Percentiles rank a stretch among this genome's conserved stretches.
These are phyloP conservation scores for Gymnothorax reevesii DNA, from an alignment of 2,797 vertebrate species.

Conservation along the genomic window DNA sequence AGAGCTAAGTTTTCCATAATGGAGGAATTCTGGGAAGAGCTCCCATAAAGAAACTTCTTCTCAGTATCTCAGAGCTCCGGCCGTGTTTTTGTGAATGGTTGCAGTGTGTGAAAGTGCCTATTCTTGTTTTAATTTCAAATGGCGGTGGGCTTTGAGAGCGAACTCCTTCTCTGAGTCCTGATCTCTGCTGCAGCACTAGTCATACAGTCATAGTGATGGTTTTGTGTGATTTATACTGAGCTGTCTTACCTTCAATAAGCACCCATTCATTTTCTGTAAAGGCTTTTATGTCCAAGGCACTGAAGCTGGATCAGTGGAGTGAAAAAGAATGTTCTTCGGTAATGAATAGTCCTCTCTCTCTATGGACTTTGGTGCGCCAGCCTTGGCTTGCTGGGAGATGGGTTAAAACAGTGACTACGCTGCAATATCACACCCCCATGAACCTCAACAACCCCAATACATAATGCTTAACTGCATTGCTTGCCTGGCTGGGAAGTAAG, in stretches of 20 bases:
- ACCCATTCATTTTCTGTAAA: constrained; percentile 41
- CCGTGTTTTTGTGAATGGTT: background rate
- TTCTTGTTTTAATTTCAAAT: constrained; percentile 17
- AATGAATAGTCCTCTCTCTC: constrained; percentile 35
- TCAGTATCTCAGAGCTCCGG: background rate
- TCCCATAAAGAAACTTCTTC: background rate
- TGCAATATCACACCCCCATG: constrained; percentile 39
- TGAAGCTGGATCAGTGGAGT: constrained; percentile 23
- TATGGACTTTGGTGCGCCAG: background rate
- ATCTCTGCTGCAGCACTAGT: constrained; percentile 38
- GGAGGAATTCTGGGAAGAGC: background rate
- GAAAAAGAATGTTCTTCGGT: constrained; percentile 21
- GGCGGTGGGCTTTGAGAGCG: background rate
- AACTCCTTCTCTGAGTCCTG: constrained; percentile 30
- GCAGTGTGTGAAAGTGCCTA: background rate
- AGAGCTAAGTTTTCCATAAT: background rate
- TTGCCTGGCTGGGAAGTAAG: constrained; percentile 20
- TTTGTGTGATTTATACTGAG: constrained; percentile 46
- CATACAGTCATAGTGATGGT: constrained; percentile 33
- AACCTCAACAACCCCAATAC: constrained; percentile 30
- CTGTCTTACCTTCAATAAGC: constrained; percentile 43
- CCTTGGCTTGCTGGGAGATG: background rate
- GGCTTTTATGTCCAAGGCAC: constrained; percentile 24
- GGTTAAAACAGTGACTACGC: constrained; percentile 23
- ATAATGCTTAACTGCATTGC: constrained; percentile 23